Evolutionary conservation across 2,888 invertebrate species (phyloP).

Genomic region (Apotomis turbidana): DNA sequence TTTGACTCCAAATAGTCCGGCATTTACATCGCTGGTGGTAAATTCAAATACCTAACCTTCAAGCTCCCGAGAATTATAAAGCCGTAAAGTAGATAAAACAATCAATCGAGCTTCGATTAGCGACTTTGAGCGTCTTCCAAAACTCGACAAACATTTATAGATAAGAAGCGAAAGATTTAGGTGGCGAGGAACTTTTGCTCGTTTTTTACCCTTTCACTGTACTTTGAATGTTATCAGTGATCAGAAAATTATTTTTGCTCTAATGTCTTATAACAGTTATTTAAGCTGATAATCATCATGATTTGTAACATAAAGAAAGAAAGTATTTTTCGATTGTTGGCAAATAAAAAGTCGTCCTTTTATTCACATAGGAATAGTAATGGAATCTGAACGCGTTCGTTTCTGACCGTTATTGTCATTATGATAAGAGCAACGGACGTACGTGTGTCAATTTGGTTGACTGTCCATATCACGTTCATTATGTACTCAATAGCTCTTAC

Average conservation of each 20-base stretch:
- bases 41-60: slow-evolving; percentile 8
- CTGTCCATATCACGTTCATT: too few relatives aligned
- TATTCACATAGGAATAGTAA: too few relatives aligned
- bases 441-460: too few relatives aligned
- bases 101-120: slow-evolving; percentile 35
- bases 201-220: slow-evolving; percentile 42
- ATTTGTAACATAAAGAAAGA: neutral
- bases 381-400: too few relatives aligned
- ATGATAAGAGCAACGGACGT: too few relatives aligned
- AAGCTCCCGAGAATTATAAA: slow-evolving; percentile 1
- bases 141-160: slow-evolving; percentile 47
- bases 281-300: neutral
- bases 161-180: slow-evolving; percentile 49
- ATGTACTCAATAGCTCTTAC: too few relatives aligned
- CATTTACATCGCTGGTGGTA: neutral
- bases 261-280: neutral
- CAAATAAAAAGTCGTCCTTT: too few relatives aligned
- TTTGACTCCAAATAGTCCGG: neutral
- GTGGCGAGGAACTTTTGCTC: slow-evolving; percentile 37
- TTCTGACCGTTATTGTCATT: too few relatives aligned
- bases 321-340: too few relatives aligned
- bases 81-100: slow-evolving; percentile 29
- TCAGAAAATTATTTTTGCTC: neutral
- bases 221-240: slow-evolving; percentile 32
- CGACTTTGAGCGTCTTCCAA: slow-evolving; percentile 39